A percentile compares a stretch with the other conserved stretches of the same genome.
Evolutionary conservation across 1,140 invertebrate species (phyloP).

Genomic region (Calliopsis andreniformis): DNA sequence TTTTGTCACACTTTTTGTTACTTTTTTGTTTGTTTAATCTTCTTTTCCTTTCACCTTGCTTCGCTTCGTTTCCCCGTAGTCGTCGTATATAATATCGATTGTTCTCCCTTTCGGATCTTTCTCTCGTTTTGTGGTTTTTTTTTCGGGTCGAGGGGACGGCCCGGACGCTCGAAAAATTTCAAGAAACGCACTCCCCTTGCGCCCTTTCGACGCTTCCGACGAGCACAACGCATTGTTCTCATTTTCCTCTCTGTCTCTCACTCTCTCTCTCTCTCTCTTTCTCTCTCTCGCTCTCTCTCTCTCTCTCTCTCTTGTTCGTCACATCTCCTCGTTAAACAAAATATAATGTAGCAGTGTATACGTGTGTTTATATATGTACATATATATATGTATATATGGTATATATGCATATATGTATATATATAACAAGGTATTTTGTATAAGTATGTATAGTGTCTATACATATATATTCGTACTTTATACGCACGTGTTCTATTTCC

Average conservation of each 20-base stretch:
- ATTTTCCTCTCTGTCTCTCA: background rate
- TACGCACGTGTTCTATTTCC: constrained; percentile 44
- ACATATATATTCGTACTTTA: constrained; percentile 39
- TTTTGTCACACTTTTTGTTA: constrained; percentile 47
- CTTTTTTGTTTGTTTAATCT: constrained; percentile 37
- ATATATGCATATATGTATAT: constrained; percentile 49
- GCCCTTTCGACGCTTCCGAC: background rate
- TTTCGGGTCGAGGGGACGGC: constrained; percentile 20
- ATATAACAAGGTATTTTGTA: constrained; percentile 54
- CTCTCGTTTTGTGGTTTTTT: background rate
- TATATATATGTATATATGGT: constrained; percentile 39
- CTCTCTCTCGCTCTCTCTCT: background rate
- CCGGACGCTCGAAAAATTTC: constrained; percentile 53
- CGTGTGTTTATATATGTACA: constrained; percentile 46
- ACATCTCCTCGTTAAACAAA: constrained; percentile 65
- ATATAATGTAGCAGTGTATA: constrained; percentile 68
- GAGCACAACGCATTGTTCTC: background rate
- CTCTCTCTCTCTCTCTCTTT: background rate
- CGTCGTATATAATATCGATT: constrained; percentile 27
- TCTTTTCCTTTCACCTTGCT: constrained; percentile 42
- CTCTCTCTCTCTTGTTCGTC: constrained; percentile 9
- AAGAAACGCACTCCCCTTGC: constrained; percentile 49
- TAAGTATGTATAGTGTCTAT: constrained; percentile 43
- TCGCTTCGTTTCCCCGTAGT: constrained; percentile 44
- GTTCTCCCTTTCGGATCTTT: constrained; percentile 8